Conservation (phyloP, 2,113 vertebrate genomes). For the Miniopterus natalensis region DNA sequence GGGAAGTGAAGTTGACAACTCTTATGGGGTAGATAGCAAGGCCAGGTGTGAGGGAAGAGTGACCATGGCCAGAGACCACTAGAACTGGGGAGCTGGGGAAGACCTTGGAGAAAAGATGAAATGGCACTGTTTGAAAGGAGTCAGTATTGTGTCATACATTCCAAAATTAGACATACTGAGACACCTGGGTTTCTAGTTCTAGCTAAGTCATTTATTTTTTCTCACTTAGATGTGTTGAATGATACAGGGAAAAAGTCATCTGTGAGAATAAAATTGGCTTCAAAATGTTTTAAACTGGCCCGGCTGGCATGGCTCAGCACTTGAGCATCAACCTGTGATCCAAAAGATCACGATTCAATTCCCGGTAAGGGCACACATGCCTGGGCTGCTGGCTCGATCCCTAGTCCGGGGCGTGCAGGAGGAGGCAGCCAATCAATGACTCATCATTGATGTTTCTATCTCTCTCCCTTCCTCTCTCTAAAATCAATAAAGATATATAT, state of each 20-base stretch:
- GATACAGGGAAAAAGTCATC: background rate
- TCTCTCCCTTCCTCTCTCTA: no score
- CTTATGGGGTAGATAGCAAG: slow-evolving; percentile 66
- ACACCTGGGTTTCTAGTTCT: background rate
- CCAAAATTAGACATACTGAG: background rate
- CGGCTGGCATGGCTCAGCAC: no score
- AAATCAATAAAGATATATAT: no score
- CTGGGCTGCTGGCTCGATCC: no score
- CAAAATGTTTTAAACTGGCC: background rate
- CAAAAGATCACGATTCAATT: no score
- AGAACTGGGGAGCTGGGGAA: slow-evolving; percentile 74
- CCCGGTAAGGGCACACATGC: no score
- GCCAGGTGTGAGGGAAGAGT: slow-evolving; percentile 46
- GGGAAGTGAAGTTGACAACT: slow-evolving; percentile 81
- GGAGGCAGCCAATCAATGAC: no score
- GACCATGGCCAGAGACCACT: background rate
- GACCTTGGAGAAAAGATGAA: slow-evolving; percentile 73
- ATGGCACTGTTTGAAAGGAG: background rate
- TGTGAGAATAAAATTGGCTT: slow-evolving; percentile 14
- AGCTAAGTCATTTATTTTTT: background rate
- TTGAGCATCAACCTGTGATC: no score
- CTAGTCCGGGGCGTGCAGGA: no score
- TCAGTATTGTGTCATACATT: background rate
- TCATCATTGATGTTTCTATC: no score
- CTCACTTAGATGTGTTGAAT: background rate